phyloP scores from a whole-genome alignment of 2,888 invertebrate species.

The Masnerella sp. region DNA sequence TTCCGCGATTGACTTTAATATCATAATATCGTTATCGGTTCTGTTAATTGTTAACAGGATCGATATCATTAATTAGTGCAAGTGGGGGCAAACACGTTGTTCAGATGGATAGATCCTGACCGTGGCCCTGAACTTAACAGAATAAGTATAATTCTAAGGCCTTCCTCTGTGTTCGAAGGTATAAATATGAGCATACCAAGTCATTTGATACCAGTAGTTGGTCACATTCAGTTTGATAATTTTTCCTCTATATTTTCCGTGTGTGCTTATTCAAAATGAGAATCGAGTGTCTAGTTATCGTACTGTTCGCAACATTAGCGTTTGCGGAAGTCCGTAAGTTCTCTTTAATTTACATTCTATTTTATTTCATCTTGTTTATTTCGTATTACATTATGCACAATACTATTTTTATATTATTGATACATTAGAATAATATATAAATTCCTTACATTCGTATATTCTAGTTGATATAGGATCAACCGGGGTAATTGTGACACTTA shows the following conservation, averaged over 20 bases:
- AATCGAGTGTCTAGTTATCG: slow-evolving; percentile 10
- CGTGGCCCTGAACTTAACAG: slow-evolving; percentile 66
- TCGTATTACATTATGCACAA: slow-evolving; percentile 1
- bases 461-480: no score
- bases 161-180: slow-evolving; percentile 61
- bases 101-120: slow-evolving; percentile 56
- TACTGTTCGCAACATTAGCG: slow-evolving; percentile 37
- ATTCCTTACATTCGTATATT: no score
- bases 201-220: slow-evolving; percentile 60
- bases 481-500: no score
- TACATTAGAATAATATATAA: no score
- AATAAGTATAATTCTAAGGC: slow-evolving; percentile 64
- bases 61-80: slow-evolving; percentile 14
- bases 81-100: slow-evolving; percentile 31
- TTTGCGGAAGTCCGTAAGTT: slow-evolving; percentile 69
- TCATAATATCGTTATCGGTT: slow-evolving; percentile 5
- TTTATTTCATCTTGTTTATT: no score
- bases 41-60: slow-evolving; percentile 4
- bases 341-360: neutral
- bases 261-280: slow-evolving; percentile 30
- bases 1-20: neutral
- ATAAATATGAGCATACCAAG: slow-evolving; percentile 65
- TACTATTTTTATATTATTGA: no score
- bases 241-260: slow-evolving; percentile 24
- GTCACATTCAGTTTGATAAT: slow-evolving; percentile 42